A percentile compares a stretch with the other conserved stretches of the same genome.
Evolutionary conservation across 2,113 vertebrate species (phyloP).

Genomic region (Poeciliopsis turrubarensis): DNA sequence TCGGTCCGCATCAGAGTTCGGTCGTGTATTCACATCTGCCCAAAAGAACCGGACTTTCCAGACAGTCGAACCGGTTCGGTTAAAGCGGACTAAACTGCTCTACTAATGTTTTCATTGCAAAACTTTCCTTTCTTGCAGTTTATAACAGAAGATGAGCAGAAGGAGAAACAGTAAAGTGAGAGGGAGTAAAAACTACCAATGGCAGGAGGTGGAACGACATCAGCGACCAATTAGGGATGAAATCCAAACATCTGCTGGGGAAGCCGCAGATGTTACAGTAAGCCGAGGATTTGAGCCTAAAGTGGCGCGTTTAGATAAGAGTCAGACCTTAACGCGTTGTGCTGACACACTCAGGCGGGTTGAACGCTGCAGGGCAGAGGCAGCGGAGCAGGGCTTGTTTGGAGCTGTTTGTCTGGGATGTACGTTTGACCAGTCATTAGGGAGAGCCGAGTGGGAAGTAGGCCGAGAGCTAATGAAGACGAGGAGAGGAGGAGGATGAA

Average conservation of each 20-base stretch:
- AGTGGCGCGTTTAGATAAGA: slow-evolving; percentile 8
- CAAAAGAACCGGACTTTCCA: too few species aligned
- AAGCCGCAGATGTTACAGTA: not conserved
- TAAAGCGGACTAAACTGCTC: not conserved
- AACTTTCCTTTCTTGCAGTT: slow-evolving; percentile 13
- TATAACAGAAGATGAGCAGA: slow-evolving; percentile 36
- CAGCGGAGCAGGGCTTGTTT: slow-evolving; percentile 43
- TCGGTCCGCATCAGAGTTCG: too few species aligned
- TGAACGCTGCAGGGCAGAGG: slow-evolving; percentile 49
- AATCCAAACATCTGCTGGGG: slow-evolving; percentile 44
- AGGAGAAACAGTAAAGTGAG: not conserved
- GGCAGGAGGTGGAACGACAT: not conserved
- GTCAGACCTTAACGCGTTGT: slow-evolving; percentile 12
- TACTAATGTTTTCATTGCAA: not conserved
- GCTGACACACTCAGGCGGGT: slow-evolving; percentile 12
- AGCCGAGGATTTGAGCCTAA: slow-evolving; percentile 6
- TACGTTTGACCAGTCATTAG: slow-evolving; percentile 63
- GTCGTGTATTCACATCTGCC: too few species aligned
- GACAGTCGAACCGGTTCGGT: too few species aligned
- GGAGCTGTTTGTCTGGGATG: slow-evolving; percentile 44
- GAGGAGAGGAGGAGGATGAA: slow-evolving; percentile 30
- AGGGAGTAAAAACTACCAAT: slow-evolving; percentile 11
- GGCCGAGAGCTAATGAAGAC: slow-evolving; percentile 66
- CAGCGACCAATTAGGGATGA: slow-evolving; percentile 47
- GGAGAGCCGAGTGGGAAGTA: slow-evolving; percentile 39